phyloP scores from a whole-genome alignment of 2,113 vertebrate genomes.

The Formicarius rufipectus region DNA sequence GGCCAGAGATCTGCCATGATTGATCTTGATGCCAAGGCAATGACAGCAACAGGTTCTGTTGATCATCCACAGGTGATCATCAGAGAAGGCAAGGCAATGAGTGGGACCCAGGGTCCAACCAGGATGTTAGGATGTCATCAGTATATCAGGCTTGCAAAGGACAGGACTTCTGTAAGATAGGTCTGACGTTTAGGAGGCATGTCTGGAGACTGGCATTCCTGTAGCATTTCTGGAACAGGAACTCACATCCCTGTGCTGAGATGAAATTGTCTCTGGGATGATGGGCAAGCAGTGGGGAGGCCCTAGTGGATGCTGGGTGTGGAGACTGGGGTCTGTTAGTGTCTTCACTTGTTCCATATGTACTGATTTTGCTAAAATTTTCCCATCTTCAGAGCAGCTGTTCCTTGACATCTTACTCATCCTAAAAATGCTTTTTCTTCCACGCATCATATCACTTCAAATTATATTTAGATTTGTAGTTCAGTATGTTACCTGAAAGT shows the following conservation, averaged over 20 bases:
- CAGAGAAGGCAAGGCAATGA: not conserved
- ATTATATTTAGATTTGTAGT: not conserved
- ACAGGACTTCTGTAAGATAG: not conserved
- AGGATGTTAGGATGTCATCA: not conserved
- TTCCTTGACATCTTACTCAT: not conserved
- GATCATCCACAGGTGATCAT: not conserved
- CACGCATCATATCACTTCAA: not conserved
- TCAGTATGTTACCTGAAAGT: not conserved
- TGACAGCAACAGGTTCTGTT: not conserved
- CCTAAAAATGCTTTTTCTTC: not conserved
- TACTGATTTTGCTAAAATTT: not conserved
- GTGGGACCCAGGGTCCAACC: not conserved
- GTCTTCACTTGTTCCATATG: not conserved
- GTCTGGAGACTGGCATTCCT: not conserved
- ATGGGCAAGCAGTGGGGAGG: not conserved
- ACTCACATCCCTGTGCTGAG: not conserved
- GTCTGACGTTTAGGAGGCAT: not conserved
- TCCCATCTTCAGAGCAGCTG: not conserved
- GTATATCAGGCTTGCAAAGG: not conserved
- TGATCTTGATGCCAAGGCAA: not conserved
- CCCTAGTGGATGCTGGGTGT: fast-evolving
- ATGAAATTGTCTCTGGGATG: not conserved
- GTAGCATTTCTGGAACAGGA: not conserved
- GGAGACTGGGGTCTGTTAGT: not conserved
- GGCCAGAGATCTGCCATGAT: not conserved